phyloP scores from a whole-genome alignment of 2,888 invertebrate species.

The Camptogramma bilineatum region DNA sequence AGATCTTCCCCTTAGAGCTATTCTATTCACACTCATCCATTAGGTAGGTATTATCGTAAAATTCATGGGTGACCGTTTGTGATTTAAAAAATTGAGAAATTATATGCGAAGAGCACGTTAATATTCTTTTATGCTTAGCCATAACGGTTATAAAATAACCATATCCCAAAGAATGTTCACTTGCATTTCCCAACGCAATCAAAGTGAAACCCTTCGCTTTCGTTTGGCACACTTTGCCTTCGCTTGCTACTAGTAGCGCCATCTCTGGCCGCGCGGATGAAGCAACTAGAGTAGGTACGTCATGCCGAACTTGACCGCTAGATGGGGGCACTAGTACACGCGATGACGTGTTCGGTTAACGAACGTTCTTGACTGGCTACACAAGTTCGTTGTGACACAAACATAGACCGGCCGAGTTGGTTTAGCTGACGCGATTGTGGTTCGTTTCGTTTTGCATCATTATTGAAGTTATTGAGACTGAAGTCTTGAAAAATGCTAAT shows the following conservation, averaged over 20 bases:
- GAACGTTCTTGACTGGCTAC: conserved; percentile 84
- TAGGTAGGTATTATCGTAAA: no score
- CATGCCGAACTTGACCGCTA: conserved; percentile 84
- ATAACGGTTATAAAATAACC: no score
- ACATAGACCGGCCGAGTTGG: conserved; percentile 23
- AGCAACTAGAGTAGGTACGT: conserved; percentile 66
- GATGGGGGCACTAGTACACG: conserved; percentile 77
- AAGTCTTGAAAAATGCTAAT: no score
- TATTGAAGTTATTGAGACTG: neutral
- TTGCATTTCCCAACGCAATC: conserved; percentile 24
- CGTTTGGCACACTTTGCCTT: conserved; percentile 32
- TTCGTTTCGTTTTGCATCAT: conserved; percentile 6
- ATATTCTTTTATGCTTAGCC: no score
- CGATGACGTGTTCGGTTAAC: conserved; percentile 78
- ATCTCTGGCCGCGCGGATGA: conserved; percentile 61
- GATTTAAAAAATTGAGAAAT: no score
- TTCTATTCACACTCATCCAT: no score
- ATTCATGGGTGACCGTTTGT: no score
- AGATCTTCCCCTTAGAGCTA: no score
- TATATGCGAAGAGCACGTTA: no score
- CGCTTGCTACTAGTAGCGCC: conserved; percentile 66
- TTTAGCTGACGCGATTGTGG: conserved; percentile 10
- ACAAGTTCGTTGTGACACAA: conserved; percentile 74
- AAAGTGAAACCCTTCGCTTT: conserved; percentile 34
- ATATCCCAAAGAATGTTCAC: neutral